Percentiles rank a stretch among this genome's conserved stretches.
Conservation (phyloP, 2,888 invertebrate genomes). For the Leptopilina myrica region DNA sequence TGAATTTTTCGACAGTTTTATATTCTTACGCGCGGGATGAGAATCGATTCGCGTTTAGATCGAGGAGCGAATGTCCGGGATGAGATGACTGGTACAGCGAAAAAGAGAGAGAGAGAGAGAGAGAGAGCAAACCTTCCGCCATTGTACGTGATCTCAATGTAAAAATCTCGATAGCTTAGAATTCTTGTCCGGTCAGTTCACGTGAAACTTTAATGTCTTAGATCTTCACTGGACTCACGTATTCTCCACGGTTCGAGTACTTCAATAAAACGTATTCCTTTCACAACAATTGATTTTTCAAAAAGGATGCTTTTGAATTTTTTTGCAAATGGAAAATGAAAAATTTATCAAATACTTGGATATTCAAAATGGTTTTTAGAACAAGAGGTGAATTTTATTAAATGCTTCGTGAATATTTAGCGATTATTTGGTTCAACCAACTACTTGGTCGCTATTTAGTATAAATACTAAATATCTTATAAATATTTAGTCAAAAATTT, state of each 20-base stretch:
- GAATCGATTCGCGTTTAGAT: slow-evolving; percentile 45
- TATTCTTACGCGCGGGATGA: slow-evolving; percentile 47
- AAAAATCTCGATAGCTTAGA: slow-evolving; percentile 34
- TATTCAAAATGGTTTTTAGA: no score
- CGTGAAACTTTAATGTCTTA: slow-evolving; percentile 27
- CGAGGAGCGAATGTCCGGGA: slow-evolving; percentile 23
- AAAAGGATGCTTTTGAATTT: slow-evolving; percentile 14
- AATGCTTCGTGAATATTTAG: no score
- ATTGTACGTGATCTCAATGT: slow-evolving; percentile 46
- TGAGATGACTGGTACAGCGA: neutral
- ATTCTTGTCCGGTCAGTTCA: slow-evolving; percentile 37
- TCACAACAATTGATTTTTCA: slow-evolving; percentile 20
- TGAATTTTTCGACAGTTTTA: slow-evolving; percentile 31
- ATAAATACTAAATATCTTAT: no score
- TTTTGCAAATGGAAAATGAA: no score
- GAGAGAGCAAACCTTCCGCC: slow-evolving; percentile 42
- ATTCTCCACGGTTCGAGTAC: slow-evolving; percentile 19
- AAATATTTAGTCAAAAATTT: no score
- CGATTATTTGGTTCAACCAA: no score
- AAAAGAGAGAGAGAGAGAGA: slow-evolving; percentile 18
- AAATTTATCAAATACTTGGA: no score
- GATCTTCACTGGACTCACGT: slow-evolving; percentile 33
- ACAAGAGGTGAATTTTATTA: no score
- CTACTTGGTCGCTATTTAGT: no score
- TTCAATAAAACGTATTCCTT: slow-evolving; percentile 13